Evolutionary conservation across 2,888 invertebrate species (phyloP).

Genomic region (Acrobasis suavella): DNA sequence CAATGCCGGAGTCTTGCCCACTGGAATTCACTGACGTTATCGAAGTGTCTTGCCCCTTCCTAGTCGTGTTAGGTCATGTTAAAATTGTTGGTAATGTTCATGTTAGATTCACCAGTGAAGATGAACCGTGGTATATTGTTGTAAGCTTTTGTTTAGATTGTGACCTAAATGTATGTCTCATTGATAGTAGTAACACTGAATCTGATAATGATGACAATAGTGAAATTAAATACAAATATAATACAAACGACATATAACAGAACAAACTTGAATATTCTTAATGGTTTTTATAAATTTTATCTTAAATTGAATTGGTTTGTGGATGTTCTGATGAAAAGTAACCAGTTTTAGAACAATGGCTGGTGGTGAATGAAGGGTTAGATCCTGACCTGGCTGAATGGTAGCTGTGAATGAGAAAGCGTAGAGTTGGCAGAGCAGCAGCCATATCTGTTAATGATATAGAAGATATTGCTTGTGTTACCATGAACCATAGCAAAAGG

Average conservation of each 20-base stretch:
- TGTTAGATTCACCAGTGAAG: slow-evolving; percentile 24
- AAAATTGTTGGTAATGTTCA: slow-evolving; percentile 23
- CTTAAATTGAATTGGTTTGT: not conserved
- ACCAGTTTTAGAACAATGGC: not conserved
- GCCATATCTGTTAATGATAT: slow-evolving; percentile 24
- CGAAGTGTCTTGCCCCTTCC: slow-evolving; percentile 85
- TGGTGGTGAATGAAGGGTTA: slow-evolving; percentile 1
- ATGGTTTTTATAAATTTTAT: not conserved
- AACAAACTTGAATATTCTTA: not conserved
- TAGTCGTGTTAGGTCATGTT: slow-evolving; percentile 42
- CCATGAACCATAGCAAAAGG: not conserved
- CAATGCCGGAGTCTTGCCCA: slow-evolving; percentile 91
- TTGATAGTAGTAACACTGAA: not conserved
- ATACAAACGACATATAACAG: not conserved
- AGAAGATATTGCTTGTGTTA: slow-evolving; percentile 15
- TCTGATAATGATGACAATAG: not conserved
- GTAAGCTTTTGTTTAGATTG: not conserved
- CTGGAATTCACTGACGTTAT: slow-evolving; percentile 91
- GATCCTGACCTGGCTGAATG: slow-evolving; percentile 17
- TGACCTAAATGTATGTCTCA: not conserved
- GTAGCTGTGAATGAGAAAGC: slow-evolving; percentile 19
- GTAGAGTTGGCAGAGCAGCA: slow-evolving; percentile 22
- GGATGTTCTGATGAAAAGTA: not conserved
- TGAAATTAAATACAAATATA: not conserved
- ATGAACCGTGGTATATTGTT: slow-evolving; percentile 17